Conservation (phyloP, 2,113 vertebrate genomes). For the Ia io region DNA sequence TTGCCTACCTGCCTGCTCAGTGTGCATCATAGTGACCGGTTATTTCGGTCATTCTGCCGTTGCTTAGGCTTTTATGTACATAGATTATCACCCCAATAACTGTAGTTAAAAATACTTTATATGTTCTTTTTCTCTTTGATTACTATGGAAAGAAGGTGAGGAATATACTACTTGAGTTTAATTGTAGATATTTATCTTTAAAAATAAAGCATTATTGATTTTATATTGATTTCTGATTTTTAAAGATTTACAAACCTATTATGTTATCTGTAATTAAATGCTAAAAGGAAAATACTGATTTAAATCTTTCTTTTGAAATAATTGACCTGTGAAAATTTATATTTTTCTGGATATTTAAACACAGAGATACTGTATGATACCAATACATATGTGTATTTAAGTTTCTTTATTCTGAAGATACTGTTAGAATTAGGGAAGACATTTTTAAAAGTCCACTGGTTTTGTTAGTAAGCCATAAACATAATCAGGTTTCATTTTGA, state of each 20-base stretch:
- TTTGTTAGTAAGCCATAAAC: conserved; percentile 15
- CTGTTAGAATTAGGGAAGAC: not conserved
- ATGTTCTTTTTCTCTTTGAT: not conserved
- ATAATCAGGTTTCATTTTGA: conserved; percentile 59
- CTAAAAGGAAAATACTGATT: not conserved
- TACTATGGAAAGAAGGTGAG: not conserved
- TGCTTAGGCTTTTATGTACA: too few relatives aligned
- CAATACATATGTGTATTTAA: not conserved
- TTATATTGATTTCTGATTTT: not conserved
- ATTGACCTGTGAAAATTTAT: not conserved
- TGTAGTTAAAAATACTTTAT: not conserved
- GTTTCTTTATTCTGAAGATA: not conserved
- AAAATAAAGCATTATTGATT: not conserved
- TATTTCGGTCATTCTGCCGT: too few relatives aligned
- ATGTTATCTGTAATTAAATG: not conserved
- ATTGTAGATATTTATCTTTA: not conserved
- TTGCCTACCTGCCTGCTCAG: too few relatives aligned
- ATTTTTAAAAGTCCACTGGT: conserved; percentile 17
- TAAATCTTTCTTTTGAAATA: not conserved
- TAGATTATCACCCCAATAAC: not conserved
- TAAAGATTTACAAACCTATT: not conserved
- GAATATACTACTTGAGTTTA: not conserved
- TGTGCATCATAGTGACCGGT: too few relatives aligned
- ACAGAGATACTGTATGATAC: not conserved
- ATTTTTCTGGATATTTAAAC: not conserved